Evolutionary conservation across 35 echinoderm and acorn worm species (phyloP).

Genomic region (Lytechinus pictus): DNA sequence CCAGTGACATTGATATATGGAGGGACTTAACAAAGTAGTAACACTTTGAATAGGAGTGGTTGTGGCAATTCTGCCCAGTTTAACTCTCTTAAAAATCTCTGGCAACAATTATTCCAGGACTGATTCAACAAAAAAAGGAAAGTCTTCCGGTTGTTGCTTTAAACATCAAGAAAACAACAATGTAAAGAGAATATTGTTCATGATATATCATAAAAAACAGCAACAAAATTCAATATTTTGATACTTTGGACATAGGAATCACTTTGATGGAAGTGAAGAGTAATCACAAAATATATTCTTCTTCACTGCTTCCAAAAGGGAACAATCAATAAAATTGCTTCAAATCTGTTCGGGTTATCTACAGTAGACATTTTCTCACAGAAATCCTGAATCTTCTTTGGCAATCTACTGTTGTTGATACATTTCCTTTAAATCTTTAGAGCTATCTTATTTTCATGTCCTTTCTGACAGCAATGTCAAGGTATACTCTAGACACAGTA

Average conservation of each 20-base stretch:
- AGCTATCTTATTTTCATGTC: neutral
- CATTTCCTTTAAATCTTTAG: neutral
- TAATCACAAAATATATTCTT: neutral
- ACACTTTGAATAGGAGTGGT: neutral
- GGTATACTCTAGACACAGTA: neutral
- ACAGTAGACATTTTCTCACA: neutral
- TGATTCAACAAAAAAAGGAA: neutral
- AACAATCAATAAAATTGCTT: neutral
- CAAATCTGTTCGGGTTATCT: neutral
- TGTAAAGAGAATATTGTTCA: neutral
- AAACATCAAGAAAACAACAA: neutral
- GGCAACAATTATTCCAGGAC: neutral
- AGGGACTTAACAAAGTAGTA: slow-evolving; percentile 14
- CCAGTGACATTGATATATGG: slow-evolving; percentile 20
- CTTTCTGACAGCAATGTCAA: neutral
- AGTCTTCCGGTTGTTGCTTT: neutral
- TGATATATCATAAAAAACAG: neutral
- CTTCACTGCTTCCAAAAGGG: neutral
- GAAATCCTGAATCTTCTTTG: neutral
- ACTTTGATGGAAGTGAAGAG: neutral
- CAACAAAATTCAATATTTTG: neutral
- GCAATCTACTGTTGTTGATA: neutral
- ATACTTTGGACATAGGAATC: too few relatives aligned
- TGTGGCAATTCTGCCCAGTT: neutral
- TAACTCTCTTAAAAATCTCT: neutral